A percentile compares a stretch with the other conserved stretches of the same genome.
Conservation (phyloP, 2,888 invertebrate genomes). For the Cylindroiulus punctatus region DNA sequence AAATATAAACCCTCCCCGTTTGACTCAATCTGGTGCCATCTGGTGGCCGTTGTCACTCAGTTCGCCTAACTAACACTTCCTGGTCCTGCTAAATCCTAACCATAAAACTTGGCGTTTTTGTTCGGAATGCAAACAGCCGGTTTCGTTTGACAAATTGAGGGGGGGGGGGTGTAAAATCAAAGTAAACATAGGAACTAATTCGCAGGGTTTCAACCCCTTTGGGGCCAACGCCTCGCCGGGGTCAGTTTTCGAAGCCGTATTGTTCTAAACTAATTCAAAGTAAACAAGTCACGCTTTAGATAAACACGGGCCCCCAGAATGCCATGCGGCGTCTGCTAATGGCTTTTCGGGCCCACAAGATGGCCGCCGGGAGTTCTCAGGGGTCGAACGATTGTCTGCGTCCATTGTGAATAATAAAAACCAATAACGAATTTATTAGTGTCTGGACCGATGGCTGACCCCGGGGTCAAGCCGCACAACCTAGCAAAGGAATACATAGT, state of each 20-base stretch:
- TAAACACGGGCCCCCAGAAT: neutral
- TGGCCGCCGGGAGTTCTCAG: neutral
- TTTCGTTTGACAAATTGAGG: slow-evolving; percentile 19
- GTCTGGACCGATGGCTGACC: neutral
- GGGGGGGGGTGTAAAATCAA: neutral
- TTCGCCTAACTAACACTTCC: neutral
- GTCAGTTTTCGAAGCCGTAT: neutral
- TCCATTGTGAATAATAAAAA: neutral
- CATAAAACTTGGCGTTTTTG: neutral
- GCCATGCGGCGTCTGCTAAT: neutral
- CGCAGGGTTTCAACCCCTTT: slow-evolving; percentile 4
- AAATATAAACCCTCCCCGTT: too few species aligned
- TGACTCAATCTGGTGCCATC: neutral
- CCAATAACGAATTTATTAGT: slow-evolving; percentile 6
- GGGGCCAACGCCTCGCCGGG: neutral
- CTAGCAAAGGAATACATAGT: neutral
- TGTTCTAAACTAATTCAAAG: slow-evolving; percentile 17
- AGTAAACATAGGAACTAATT: neutral
- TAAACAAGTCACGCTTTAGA: neutral
- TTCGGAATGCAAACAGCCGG: neutral
- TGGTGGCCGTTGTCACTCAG: neutral
- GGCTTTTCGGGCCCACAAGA: neutral
- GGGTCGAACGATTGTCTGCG: neutral
- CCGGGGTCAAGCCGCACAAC: neutral
- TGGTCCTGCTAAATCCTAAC: neutral